phyloP scores from a whole-genome alignment of 64 coral and sea anemone genomes.

The Stylophora pistillata region DNA sequence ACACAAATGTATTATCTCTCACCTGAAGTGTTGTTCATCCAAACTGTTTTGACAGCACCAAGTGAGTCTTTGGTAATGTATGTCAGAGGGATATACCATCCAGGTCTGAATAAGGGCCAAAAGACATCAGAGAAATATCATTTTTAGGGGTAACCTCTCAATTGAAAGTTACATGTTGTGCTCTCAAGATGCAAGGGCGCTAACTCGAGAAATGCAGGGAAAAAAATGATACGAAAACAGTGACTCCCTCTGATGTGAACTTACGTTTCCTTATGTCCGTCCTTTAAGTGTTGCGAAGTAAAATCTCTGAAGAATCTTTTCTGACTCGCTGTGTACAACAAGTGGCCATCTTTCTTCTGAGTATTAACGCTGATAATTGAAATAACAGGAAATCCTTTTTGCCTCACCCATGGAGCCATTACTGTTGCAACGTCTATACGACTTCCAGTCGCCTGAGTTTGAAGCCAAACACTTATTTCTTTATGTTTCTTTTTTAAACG shows the following conservation, averaged over 20 bases:
- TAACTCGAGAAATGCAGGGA: not conserved
- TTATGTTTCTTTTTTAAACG: too few species aligned
- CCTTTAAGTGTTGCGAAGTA: not conserved
- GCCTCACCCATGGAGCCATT: slow-evolving; percentile 4
- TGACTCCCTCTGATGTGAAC: not conserved
- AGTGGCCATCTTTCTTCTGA: slow-evolving; percentile 13
- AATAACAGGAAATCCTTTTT: slow-evolving; percentile 19
- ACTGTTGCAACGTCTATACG: not conserved
- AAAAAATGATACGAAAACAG: not conserved
- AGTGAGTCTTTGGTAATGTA: not conserved
- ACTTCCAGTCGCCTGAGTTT: not conserved
- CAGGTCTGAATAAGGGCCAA: not conserved
- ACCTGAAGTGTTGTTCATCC: slow-evolving; percentile 41
- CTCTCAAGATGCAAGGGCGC: too few species aligned
- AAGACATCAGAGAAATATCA: not conserved
- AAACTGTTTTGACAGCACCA: not conserved
- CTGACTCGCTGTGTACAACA: slow-evolving; percentile 19
- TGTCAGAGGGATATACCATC: slow-evolving; percentile 7
- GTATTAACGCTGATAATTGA: not conserved
- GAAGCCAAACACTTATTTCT: too few species aligned
- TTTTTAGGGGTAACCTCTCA: too few species aligned
- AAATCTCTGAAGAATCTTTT: slow-evolving; percentile 12
- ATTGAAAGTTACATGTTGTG: too few species aligned
- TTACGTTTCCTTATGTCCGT: not conserved
- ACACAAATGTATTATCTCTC: too few species aligned